Evolutionary conservation across 2,888 invertebrate species (phyloP).

Genomic region (Tipula vernalis): DNA sequence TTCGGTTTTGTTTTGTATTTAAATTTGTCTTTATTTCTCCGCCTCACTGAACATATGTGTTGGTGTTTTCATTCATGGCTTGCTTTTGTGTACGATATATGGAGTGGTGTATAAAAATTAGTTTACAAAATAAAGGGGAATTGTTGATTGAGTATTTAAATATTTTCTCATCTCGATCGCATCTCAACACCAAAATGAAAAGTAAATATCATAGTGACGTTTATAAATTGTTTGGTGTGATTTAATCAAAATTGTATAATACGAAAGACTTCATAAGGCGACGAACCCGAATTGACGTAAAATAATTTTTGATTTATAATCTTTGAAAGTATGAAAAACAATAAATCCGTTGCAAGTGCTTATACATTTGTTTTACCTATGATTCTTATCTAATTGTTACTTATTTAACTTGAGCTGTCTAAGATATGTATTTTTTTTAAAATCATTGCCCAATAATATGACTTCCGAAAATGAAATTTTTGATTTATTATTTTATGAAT

Average conservation of each 20-base stretch:
- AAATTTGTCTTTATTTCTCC: not conserved
- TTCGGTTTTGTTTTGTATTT: not conserved
- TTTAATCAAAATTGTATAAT: not conserved
- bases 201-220: not conserved
- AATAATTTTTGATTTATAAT: too few relatives aligned
- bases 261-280: not conserved
- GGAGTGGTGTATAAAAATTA: not conserved
- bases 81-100: not conserved
- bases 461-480: too few relatives aligned
- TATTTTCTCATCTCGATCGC: not conserved
- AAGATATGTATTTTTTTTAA: too few relatives aligned
- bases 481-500: too few relatives aligned
- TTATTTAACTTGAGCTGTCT: too few relatives aligned
- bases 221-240: not conserved
- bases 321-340: too few relatives aligned
- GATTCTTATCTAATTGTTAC: too few relatives aligned
- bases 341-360: too few relatives aligned
- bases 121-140: not conserved
- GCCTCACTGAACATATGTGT: not conserved
- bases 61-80: not conserved
- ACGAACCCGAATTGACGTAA: not conserved
- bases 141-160: not conserved
- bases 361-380: too few relatives aligned
- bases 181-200: too few relatives aligned
- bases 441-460: too few relatives aligned